Evolutionary conservation across 2,888 invertebrate species (phyloP), one percentile per base, ranked within the genome.

Genomic region (Byasa hedistus): DNA sequence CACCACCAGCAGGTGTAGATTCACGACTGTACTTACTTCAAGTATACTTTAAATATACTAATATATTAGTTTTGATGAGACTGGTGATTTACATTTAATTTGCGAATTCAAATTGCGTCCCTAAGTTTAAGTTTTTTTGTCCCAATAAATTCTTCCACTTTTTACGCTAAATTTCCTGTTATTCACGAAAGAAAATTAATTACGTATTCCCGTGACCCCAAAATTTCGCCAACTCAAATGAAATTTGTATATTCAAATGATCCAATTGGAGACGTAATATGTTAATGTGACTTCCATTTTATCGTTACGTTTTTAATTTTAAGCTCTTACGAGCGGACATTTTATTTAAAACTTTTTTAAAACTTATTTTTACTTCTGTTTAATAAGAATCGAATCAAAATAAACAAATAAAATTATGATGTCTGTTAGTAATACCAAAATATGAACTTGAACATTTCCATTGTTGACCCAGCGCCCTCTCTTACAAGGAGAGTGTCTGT

Each of bases 201-300:
- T 58, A 61, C 58, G 65, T 55, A 61, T 66, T 52, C 59, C 51
- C 27, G 56, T 57, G 59, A 57, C 64, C 48, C 60, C 56, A 59
- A 63, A 56, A 65, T 51, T 48, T 58, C 58, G 68, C 32, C 21
- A 51, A 52, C 61, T 61, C 23, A 52, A 61, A 61, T 61, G 27
- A 22, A 61, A 61, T 61, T 61, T 61, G 52, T 61, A 32, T 61
- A 51, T 51, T 61, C 32, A 51, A 61, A 52, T 51, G 57, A 51
- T 57, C 15, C 21, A 36, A 32, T 32, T 52, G 17, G 17, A 21
- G 61, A 15, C 52, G 52, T 61, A 52, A 51, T 61, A 51, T 61
- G 32, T 21, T 27, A 61, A 61, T 61, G 21, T 61, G 15, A 54
- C 36, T 22, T 52, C 39, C n/a, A 57, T 57, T 57, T 57, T 7